Percentiles rank a stretch among this genome's conserved stretches.
Evolutionary conservation across 2,113 vertebrate species (phyloP).

Genomic region (Poeciliopsis prolifica): DNA sequence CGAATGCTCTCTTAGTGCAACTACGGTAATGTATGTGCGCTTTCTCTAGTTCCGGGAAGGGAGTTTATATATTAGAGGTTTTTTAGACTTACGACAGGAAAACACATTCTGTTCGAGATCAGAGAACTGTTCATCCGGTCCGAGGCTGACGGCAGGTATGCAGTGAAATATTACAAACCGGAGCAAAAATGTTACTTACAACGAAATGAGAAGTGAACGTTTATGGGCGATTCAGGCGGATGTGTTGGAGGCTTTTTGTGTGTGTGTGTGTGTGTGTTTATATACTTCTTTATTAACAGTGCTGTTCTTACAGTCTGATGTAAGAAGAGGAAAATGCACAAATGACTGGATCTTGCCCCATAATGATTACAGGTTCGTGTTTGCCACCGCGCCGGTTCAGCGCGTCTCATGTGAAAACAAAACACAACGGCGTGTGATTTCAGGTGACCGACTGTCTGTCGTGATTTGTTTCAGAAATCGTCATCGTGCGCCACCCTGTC

Average conservation of each 20-base stretch:
- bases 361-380: constrained; percentile 71
- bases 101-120: constrained; percentile 12
- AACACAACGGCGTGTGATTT: background rate
- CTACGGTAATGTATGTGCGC: constrained; percentile 44
- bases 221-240: background rate
- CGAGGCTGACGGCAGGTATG: constrained; percentile 48
- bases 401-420: background rate
- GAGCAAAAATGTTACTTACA: background rate
- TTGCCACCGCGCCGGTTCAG: background rate
- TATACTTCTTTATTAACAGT: background rate
- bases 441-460: background rate
- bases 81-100: constrained; percentile 5
- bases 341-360: constrained; percentile 49
- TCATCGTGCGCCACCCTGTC: constrained; percentile 81
- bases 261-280: background rate
- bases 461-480: constrained; percentile 73
- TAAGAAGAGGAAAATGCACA: constrained; percentile 46
- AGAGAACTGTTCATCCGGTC: constrained; percentile 16
- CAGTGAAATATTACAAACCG: background rate
- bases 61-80: constrained; percentile 20
- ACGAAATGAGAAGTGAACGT: constrained; percentile 27
- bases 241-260: background rate
- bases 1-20: constrained; percentile 23
- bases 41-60: constrained; percentile 66
- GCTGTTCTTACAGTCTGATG: constrained; percentile 17